phyloP scores from a whole-genome alignment of 2,797 vertebrate genomes.

The Sarcophilus harrisii region DNA sequence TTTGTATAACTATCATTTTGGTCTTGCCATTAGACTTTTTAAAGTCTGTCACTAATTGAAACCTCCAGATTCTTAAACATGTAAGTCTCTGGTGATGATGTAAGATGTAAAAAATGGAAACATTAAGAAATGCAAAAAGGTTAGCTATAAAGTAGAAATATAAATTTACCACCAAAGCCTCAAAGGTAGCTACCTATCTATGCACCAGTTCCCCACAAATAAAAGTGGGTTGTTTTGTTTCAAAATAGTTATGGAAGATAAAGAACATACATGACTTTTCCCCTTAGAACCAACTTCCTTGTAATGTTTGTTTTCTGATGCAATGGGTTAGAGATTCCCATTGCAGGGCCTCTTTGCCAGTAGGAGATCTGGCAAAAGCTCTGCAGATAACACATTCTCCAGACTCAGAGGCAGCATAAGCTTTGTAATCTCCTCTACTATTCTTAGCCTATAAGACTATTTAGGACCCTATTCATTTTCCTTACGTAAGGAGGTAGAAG shows the following conservation, averaged over 20 bases:
- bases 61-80: conserved; percentile 11
- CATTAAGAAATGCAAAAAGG: conserved; percentile 39
- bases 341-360: conserved; percentile 65
- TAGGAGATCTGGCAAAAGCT: conserved; percentile 70
- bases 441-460: neutral
- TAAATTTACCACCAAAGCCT: conserved; percentile 27
- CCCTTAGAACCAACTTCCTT: conserved; percentile 67
- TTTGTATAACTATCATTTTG: neutral
- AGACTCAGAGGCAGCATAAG: neutral
- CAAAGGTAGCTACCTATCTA: conserved; percentile 17
- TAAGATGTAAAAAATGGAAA: conserved; percentile 24
- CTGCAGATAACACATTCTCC: conserved; percentile 53
- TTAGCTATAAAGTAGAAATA: conserved; percentile 48
- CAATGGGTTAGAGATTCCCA: conserved; percentile 62
- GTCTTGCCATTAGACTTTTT: conserved; percentile 21
- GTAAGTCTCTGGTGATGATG: conserved; percentile 16
- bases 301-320: conserved; percentile 78
- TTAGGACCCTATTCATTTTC: conserved; percentile 13
- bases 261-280: conserved; percentile 66
- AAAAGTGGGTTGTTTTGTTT: conserved; percentile 69
- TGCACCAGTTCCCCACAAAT: conserved; percentile 26
- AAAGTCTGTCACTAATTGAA: conserved; percentile 47
- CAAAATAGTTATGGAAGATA: conserved; percentile 71
- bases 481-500: conserved; percentile 46
- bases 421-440: neutral